A percentile compares a stretch with the other conserved stretches of the same genome.
Conservation (phyloP, 2,888 invertebrate genomes). For the Iphiclides podalirius region DNA sequence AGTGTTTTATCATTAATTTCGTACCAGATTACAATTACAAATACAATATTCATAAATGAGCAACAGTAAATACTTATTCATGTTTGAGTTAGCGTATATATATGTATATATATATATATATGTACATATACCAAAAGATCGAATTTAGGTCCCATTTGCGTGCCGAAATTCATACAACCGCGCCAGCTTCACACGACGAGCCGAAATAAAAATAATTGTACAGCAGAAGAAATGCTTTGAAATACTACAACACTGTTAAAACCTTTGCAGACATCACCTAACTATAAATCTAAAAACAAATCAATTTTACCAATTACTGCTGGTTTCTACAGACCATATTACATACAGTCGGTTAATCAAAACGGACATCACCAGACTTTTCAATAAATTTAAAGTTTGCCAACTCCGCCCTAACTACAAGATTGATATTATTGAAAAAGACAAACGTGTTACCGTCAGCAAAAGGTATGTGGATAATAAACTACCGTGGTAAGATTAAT, state of each 20-base stretch:
- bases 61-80: conserved; percentile 17
- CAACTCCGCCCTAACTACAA: conserved; percentile 71
- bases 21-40: neutral
- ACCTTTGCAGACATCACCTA: conserved; percentile 60
- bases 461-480: conserved; percentile 52
- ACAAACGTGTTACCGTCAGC: conserved; percentile 60
- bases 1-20: neutral
- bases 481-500: conserved; percentile 12
- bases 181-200: conserved; percentile 37
- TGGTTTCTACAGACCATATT: conserved; percentile 65
- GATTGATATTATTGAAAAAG: conserved; percentile 66
- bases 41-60: neutral
- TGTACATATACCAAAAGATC: conserved; percentile 3
- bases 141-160: conserved; percentile 29
- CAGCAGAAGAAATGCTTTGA: conserved; percentile 48
- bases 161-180: conserved; percentile 62
- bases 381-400: conserved; percentile 63
- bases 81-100: conserved; percentile 30
- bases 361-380: conserved; percentile 69
- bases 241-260: conserved; percentile 51
- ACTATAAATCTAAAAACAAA: conserved; percentile 71
- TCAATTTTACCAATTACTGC: conserved; percentile 63
- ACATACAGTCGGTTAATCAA: conserved; percentile 57
- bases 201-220: conserved; percentile 35
- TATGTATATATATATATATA: conserved; percentile 22